These are phyloP conservation scores for Abrostola triplasia DNA, from an alignment of 2,888 invertebrate species.

Conservation along the genomic window DNA sequence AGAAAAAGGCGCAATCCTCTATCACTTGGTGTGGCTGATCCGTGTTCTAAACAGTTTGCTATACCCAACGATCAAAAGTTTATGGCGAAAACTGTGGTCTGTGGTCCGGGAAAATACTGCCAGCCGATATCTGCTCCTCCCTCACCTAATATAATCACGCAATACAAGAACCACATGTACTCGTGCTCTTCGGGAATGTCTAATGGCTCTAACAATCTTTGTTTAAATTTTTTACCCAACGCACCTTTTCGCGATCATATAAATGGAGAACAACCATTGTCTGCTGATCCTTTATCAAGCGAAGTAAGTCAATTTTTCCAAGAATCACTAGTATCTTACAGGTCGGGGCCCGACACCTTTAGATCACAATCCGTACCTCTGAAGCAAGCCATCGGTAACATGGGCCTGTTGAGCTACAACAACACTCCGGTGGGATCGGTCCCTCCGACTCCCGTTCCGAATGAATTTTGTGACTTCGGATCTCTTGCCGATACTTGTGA, in stretches of 20 bases:
- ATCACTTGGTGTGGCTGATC: constrained; percentile 73
- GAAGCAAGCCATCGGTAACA: constrained; percentile 86
- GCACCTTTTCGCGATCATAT: constrained; percentile 80
- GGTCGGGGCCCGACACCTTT: constrained; percentile 80
- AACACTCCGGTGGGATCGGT: constrained; percentile 90
- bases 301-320: constrained; percentile 90
- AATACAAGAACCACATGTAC: constrained; percentile 85
- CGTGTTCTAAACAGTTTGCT: constrained; percentile 77
- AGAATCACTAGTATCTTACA: constrained; percentile 79
- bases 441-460: constrained; percentile 91
- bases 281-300: constrained; percentile 86
- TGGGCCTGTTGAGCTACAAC: constrained; percentile 79
- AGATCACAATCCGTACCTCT: constrained; percentile 95
- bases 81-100: constrained; percentile 69
- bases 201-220: constrained; percentile 81
- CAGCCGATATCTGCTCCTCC: constrained; percentile 91
- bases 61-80: constrained; percentile 84
- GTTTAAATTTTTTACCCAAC: constrained; percentile 81
- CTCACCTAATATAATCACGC: constrained; percentile 88
- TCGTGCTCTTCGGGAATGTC: constrained; percentile 76
- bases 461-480: constrained; percentile 92
- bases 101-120: constrained; percentile 76
- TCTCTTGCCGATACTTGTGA: constrained; percentile 89
- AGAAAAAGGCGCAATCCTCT: constrained; percentile 77
- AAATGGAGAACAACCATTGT: constrained; percentile 81